Percentiles rank a stretch among this genome's conserved stretches.
Conservation (phyloP, 1,140 invertebrate species). For the Andrena cerasifolii region DNA sequence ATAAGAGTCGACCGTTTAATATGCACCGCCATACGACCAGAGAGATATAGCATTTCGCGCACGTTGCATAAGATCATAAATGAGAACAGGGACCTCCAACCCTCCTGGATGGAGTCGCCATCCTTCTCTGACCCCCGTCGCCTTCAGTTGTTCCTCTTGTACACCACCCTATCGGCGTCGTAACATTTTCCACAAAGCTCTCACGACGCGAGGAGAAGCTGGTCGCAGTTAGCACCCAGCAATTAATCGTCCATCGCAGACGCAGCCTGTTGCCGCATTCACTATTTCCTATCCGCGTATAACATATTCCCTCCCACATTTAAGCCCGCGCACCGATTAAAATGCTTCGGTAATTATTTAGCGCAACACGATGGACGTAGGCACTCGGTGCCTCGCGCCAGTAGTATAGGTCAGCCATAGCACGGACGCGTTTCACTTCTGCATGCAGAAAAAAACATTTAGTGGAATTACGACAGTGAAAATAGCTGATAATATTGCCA, state of each 20-base stretch:
- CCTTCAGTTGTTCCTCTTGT: background rate
- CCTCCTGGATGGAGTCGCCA: conserved; percentile 71
- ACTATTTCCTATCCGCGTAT: background rate
- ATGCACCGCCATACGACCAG: conserved; percentile 63
- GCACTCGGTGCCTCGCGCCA: too few relatives aligned
- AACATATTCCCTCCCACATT: background rate
- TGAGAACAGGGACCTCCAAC: conserved; percentile 70
- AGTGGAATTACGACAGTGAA: too few relatives aligned
- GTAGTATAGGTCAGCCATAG: too few relatives aligned
- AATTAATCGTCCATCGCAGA: conserved; percentile 41
- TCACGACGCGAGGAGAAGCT: background rate
- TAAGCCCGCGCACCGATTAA: background rate
- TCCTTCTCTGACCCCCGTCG: conserved; percentile 66
- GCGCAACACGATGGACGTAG: too few relatives aligned
- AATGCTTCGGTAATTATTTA: background rate
- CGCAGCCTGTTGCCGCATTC: conserved; percentile 17
- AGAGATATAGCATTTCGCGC: conserved; percentile 75
- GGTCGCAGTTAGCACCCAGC: conserved; percentile 10
- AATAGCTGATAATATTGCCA: too few relatives aligned
- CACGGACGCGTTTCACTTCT: too few relatives aligned
- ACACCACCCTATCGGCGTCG: background rate
- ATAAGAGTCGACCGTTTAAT: conserved; percentile 74
- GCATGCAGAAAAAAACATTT: too few relatives aligned
- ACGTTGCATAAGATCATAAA: conserved; percentile 78
- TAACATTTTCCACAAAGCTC: background rate